Percentiles rank a stretch among this genome's conserved stretches.
Conservation (phyloP, 1,140 invertebrate genomes). For the Eueides isabella region DNA sequence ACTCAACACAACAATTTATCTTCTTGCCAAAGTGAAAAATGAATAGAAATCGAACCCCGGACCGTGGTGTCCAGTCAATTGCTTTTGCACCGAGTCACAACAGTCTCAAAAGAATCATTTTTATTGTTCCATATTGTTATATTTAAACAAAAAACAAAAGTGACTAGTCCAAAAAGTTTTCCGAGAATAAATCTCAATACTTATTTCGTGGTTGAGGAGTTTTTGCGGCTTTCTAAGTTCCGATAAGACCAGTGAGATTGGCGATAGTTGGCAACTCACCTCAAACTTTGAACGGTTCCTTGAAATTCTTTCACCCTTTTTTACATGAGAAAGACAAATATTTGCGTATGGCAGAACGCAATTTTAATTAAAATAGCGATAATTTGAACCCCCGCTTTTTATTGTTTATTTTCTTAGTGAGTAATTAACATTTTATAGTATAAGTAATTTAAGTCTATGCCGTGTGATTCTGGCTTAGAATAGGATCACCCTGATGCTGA, state of each 20-base stretch:
- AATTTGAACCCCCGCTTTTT: no score
- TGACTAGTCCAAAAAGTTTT: background rate
- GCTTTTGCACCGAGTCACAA: no score
- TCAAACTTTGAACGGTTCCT: background rate
- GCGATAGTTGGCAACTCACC: background rate
- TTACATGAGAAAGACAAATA: background rate
- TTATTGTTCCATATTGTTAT: background rate
- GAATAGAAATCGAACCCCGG: no score
- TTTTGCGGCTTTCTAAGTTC: constrained; percentile 17
- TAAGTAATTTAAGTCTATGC: background rate
- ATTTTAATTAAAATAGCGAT: no score
- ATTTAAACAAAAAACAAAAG: background rate
- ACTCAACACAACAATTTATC: no score
- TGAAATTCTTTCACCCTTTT: background rate
- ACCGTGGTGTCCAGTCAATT: no score
- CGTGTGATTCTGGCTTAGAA: no score
- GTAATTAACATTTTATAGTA: no score
- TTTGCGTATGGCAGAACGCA: background rate
- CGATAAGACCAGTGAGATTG: constrained; percentile 7
- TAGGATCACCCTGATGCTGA: no score
- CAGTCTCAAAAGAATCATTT: no score
- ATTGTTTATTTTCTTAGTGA: no score
- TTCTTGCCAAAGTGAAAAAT: no score
- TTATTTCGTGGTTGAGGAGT: background rate
- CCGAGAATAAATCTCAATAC: constrained; percentile 11